phyloP scores from a whole-genome alignment of 2,888 invertebrate genomes.

The Morinoia aosen region DNA sequence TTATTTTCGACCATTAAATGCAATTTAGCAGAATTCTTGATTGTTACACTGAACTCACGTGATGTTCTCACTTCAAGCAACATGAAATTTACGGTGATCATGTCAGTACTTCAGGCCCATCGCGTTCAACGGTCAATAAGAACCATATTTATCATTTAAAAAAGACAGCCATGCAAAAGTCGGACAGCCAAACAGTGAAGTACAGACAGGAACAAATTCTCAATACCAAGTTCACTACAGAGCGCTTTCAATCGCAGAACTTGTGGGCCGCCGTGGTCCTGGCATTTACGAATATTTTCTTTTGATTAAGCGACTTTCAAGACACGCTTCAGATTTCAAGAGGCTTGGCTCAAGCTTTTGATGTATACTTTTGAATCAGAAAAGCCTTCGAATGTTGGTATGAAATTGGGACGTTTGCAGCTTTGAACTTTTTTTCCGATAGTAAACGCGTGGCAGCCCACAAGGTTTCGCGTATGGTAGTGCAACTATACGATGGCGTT shows the following conservation, averaged over 20 bases:
- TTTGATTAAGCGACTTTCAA: neutral
- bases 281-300: neutral
- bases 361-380: neutral
- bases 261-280: neutral
- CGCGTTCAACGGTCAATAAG: neutral
- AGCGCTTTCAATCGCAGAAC: neutral
- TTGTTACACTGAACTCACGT: neutral
- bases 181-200: neutral
- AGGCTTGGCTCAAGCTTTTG: neutral
- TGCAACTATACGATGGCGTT: neutral
- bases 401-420: neutral
- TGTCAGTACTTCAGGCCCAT: neutral
- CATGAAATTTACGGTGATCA: neutral
- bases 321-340: neutral
- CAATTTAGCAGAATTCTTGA: neutral
- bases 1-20: neutral
- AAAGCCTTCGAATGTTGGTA: neutral
- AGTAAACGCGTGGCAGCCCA: neutral
- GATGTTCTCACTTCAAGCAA: neutral
- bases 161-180: neutral
- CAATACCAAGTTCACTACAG: neutral
- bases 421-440: neutral
- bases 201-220: neutral
- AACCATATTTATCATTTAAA: neutral
- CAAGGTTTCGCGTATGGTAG: neutral